These are phyloP conservation scores for Gymnothorax javanicus DNA, from an alignment of 2,797 vertebrate species.

Conservation along the genomic window DNA sequence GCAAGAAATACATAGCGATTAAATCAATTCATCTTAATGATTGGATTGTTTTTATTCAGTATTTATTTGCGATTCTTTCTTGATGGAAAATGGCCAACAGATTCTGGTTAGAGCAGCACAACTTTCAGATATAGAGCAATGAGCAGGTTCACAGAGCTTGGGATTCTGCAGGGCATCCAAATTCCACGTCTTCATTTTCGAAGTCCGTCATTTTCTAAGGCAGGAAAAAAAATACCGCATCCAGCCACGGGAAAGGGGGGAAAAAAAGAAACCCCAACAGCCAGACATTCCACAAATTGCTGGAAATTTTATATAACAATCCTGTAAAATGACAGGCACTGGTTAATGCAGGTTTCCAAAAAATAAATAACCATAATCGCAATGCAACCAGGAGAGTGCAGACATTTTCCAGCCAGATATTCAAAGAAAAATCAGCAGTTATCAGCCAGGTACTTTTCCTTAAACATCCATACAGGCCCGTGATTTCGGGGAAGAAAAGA, in stretches of 20 bases:
- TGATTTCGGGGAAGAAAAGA: background rate
- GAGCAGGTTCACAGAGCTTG: background rate
- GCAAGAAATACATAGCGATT: slow-evolving; percentile 54
- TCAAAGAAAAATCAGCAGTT: background rate
- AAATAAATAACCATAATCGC: background rate
- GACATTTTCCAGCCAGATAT: background rate
- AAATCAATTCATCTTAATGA: slow-evolving; percentile 36
- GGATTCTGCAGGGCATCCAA: background rate
- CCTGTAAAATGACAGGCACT: background rate
- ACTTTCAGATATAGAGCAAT: background rate
- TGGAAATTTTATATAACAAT: too few species aligned
- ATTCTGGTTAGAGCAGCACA: background rate
- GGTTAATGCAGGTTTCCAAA: background rate
- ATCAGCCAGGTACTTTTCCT: background rate
- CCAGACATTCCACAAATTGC: too few species aligned
- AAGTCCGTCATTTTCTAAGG: background rate
- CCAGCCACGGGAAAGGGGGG: background rate
- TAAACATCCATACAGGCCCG: background rate
- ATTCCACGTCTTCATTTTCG: background rate
- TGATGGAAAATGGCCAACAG: too few species aligned
- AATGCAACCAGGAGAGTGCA: background rate
- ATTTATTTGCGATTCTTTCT: too few species aligned
- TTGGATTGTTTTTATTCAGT: background rate
- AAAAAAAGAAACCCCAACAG: background rate
- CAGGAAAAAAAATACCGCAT: background rate